These are phyloP conservation scores for human DNA, from an alignment of 2,113 vertebrate species.

Conservation along the genomic window DNA sequence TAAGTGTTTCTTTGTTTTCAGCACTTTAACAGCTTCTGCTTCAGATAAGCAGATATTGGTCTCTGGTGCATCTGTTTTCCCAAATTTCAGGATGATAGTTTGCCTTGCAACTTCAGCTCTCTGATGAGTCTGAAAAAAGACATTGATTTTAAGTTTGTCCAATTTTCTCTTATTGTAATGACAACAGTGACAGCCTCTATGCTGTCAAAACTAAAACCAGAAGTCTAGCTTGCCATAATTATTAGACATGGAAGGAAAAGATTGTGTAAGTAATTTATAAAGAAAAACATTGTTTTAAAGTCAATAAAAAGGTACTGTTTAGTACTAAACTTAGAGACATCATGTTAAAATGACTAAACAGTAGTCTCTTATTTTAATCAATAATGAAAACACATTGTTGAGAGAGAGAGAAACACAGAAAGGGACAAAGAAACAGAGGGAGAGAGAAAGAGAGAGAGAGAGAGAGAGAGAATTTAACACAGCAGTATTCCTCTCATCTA, in stretches of 20 bases:
- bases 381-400: not conserved
- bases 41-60: not conserved
- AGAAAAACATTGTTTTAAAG: not conserved
- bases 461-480: not conserved
- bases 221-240: not conserved
- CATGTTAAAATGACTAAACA: not conserved
- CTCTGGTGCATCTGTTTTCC: not conserved
- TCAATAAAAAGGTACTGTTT: not conserved
- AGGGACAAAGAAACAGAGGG: not conserved
- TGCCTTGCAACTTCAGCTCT: not conserved
- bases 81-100: not conserved
- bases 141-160: not conserved
- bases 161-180: not conserved
- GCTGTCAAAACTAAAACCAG: not conserved
- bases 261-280: not conserved
- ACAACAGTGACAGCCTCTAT: not conserved
- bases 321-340: not conserved
- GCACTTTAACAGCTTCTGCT: not conserved
- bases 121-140: not conserved
- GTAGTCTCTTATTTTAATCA: not conserved
- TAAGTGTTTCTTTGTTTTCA: not conserved
- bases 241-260: not conserved
- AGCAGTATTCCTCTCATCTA: not conserved
- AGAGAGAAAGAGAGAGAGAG: too few relatives aligned
- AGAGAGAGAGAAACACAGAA: not conserved